These are phyloP conservation scores for Zeus faber DNA, from an alignment of 2,113 vertebrate species.

Conservation along the genomic window DNA sequence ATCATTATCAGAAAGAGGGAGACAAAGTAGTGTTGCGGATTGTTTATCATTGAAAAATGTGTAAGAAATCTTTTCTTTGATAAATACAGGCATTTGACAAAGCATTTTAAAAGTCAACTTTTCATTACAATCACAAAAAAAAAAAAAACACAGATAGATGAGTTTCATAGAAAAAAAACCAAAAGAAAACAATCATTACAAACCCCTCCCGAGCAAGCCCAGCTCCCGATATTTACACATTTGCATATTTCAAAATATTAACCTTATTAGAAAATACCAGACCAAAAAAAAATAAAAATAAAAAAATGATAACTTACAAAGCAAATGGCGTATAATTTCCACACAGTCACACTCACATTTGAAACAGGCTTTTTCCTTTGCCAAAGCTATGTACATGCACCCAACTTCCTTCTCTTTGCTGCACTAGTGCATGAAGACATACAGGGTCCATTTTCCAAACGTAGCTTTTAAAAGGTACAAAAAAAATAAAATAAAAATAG, in stretches of 20 bases:
- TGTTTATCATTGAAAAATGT: constrained; percentile 71
- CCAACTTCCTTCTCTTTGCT: constrained; percentile 19
- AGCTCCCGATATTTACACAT: constrained; percentile 66
- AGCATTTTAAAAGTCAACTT: constrained; percentile 51
- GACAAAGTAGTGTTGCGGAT: constrained; percentile 51
- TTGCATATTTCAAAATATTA: constrained; percentile 72
- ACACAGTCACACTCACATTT: not conserved
- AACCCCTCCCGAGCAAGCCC: constrained; percentile 42
- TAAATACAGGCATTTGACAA: constrained; percentile 78
- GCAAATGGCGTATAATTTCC: constrained; percentile 22
- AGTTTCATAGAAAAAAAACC: constrained; percentile 45
- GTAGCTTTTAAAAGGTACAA: not conserved
- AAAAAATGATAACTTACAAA: constrained; percentile 51
- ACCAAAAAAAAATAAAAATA: constrained; percentile 37
- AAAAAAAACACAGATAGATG: no score
- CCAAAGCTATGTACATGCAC: constrained; percentile 43
- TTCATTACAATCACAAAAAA: constrained; percentile 51
- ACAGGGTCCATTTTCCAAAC: constrained; percentile 7
- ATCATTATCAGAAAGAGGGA: not conserved
- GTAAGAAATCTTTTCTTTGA: constrained; percentile 70
- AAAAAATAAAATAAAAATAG: constrained; percentile 22
- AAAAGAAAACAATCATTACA: constrained; percentile 47
- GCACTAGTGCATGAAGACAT: not conserved
- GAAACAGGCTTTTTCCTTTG: constrained; percentile 12
- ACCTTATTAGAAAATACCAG: constrained; percentile 35